Base-by-base conservation (phyloP, 2,797 vertebrate genomes). In the Triplophysa yarkandensis region DNA sequence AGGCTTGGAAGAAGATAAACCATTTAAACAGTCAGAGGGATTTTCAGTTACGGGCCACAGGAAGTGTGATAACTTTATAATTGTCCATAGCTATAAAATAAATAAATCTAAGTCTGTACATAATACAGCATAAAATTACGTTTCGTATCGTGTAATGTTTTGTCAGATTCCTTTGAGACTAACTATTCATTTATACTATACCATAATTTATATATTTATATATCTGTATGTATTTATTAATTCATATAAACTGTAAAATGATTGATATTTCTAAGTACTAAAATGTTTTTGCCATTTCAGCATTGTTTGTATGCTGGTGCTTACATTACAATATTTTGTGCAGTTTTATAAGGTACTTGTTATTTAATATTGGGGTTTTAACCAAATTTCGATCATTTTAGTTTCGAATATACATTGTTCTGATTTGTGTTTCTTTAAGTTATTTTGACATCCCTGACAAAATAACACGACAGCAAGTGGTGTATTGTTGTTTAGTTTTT, bases 1-100 rank as follows among this genome's bases (percentile, higher is more conserved):
- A 74, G 79, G 58, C 63, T 39, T 60, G 52, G 19, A 36, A 36
- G 62, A 61, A 60, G 58, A 78, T 77, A 54, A 27, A 69, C 75
- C 43, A 71, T 64, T 76, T 62, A 76, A 80, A 76, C 78, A 74
- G 71, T 69, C 44, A 67, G 69, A 72, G 63, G 63, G 50, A 58
- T 67, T 67, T 73, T 50, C 65, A 68, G 48, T 60, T 21, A 68
- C 21, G 13, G 60, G 6, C 50, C 39, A 54, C 39, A 65, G 36
- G 52, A 71, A 30, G 41, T 50, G 28, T 68, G 34, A 23, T 55
- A n/a, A n/a, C 41, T 19, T 13, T 41, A 55, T 27, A 27, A 25
- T 13, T 54, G 10, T n/a, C 13, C 30, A 50, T 34, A 30, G 3
- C 21, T 52, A 52, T 52, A 25, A 23, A 52, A 52, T 25, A 52